phyloP scores from a whole-genome alignment of 2,888 invertebrate species.

The Amphipyra berbera region DNA sequence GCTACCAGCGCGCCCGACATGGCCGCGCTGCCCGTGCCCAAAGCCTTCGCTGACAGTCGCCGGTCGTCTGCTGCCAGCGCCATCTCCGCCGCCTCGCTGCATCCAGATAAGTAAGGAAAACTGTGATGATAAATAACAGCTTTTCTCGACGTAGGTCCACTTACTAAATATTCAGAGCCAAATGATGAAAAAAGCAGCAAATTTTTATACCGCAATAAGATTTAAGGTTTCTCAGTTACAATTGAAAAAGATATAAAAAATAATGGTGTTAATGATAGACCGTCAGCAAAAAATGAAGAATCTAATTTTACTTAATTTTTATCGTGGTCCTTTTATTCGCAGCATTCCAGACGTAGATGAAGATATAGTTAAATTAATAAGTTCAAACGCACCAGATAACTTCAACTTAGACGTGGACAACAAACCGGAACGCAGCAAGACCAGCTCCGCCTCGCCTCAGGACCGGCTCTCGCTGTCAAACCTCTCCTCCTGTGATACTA shows the following conservation, averaged over 20 bases:
- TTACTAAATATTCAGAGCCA: too few species aligned
- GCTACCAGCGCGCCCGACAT: conserved; percentile 54
- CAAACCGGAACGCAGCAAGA: conserved; percentile 72
- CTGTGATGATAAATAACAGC: neutral
- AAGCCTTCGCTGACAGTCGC: conserved; percentile 95
- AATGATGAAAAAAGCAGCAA: too few species aligned
- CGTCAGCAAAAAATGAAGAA: too few species aligned
- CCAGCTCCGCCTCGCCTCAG: conserved; percentile 77
- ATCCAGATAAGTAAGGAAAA: conserved; percentile 79
- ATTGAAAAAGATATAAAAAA: too few species aligned
- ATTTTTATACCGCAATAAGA: too few species aligned
- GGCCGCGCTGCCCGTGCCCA: conserved; percentile 91
- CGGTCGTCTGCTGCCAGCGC: conserved; percentile 91
- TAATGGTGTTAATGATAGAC: too few species aligned
- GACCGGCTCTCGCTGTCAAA: conserved; percentile 82
- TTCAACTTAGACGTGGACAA: conserved; percentile 75
- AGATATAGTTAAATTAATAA: conserved; percentile 87
- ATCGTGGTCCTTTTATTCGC: conserved; percentile 48
- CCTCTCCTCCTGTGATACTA: conserved; percentile 85
- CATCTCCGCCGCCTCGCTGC: conserved; percentile 82
- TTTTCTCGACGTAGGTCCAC: neutral
- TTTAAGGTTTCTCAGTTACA: too few species aligned
- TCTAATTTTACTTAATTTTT: neutral
- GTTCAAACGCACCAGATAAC: conserved; percentile 76
- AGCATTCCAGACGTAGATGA: conserved; percentile 90